Percentiles rank a stretch among this genome's conserved stretches.
These are phyloP conservation scores for Lindbergichthys nudifrons DNA, from an alignment of 2,797 vertebrate genomes.

Conservation along the genomic window DNA sequence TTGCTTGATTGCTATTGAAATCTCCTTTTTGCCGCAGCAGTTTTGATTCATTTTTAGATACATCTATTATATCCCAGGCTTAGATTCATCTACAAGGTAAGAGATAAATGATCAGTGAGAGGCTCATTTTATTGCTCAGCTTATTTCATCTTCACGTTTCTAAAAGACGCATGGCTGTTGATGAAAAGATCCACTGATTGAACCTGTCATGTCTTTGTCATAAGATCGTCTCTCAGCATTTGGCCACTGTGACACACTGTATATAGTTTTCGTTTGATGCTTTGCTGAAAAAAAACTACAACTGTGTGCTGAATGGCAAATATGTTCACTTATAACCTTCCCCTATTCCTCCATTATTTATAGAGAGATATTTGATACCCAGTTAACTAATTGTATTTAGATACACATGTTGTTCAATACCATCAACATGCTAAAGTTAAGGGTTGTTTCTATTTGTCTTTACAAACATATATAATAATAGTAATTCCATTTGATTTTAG, in stretches of 20 bases:
- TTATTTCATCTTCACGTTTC: constrained; percentile 19
- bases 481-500: background rate
- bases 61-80: background rate
- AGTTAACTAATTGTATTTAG: too few species aligned
- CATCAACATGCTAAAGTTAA: background rate
- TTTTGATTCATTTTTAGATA: constrained; percentile 15
- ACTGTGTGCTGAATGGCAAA: background rate
- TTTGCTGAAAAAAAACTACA: background rate
- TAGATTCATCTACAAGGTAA: constrained; percentile 9
- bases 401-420: background rate
- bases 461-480: too few species aligned
- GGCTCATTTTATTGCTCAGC: constrained; percentile 1
- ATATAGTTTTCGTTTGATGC: constrained; percentile 23
- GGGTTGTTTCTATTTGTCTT: too few species aligned
- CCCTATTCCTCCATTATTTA: background rate
- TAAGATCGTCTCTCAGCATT: constrained; percentile 29
- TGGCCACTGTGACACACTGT: constrained; percentile 20
- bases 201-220: constrained; percentile 44
- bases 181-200: constrained; percentile 35
- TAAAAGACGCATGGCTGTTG: constrained; percentile 14
- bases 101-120: constrained; percentile 17
- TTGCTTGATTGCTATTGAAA: constrained; percentile 17
- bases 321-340: constrained; percentile 31
- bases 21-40: background rate
- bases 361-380: background rate